Evolutionary conservation across 2,113 vertebrate species (phyloP), one percentile per base, ranked within the genome.

Genomic region (Saccopteryx bilineata): DNA sequence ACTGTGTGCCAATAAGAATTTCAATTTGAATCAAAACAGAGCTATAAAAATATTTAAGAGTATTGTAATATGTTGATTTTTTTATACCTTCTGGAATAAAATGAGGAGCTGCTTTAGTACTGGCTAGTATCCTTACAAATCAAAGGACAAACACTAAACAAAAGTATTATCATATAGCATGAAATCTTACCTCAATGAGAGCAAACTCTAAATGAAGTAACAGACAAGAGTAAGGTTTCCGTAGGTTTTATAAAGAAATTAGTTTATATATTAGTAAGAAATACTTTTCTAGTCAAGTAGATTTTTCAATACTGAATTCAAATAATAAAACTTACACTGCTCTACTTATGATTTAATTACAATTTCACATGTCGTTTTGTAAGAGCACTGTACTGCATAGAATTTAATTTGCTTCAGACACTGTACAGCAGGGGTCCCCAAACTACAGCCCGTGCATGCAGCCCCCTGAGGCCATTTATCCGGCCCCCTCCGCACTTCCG

Each of bases 401-500:
- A 85, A 21, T 12, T 87, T 87, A 81, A 84, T 94, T 97, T 94
- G 56, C 74, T 85, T 76, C 76, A 66, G 65, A 56, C 4, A 94
- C 39, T 71, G 2, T 87, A 56, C 61, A 39, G 39, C 39, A 39
- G 39, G 39, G 39, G 39, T 39, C 39, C 39, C 39, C 39, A 39
- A 39, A 39, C 39, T 39, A 39, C 39, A 39, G 39, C 39, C 39
- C 39, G 3, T 39, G 39, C 39, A 39, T 3, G 39, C 39, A 39
- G 39, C 39, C 39, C 39, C 39, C 39, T 39, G 39, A 39, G 39
- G 39, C 39, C 39, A 39, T 3, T 39, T 39, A 39, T 39, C 39
- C 3, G 39, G 2, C 39, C 39, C 2, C 39, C 39, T 3, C 39
- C 39, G 39, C 39, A 39, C 39, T 39, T 39, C 39, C 39, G 3